A percentile compares a stretch with the other conserved stretches of the same genome.
phyloP scores from a whole-genome alignment of 1,140 invertebrate species.

The Drosophila sp. region DNA sequence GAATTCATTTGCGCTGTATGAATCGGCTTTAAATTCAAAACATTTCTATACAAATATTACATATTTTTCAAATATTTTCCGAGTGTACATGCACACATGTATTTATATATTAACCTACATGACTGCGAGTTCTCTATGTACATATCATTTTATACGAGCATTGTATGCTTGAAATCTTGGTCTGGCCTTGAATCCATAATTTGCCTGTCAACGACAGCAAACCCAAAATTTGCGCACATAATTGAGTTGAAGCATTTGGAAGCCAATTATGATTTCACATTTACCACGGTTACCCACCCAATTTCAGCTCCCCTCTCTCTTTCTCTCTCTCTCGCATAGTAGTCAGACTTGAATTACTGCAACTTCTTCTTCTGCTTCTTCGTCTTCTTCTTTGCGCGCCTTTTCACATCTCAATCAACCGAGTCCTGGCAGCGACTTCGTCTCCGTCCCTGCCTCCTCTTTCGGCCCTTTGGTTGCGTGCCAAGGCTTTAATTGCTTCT shows the following conservation, averaged over 20 bases:
- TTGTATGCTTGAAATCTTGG: conserved; percentile 3
- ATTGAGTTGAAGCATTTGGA: conserved; percentile 82
- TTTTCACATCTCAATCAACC: conserved; percentile 75
- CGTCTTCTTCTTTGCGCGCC: conserved; percentile 25
- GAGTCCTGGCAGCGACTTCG: conserved; percentile 22
- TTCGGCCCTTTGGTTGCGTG: conserved; percentile 2
- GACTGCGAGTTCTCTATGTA: conserved; percentile 7
- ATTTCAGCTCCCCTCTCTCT: neutral
- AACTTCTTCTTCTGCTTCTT: too few relatives aligned
- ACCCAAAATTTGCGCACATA: conserved; percentile 75
- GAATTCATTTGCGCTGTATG: too few relatives aligned
- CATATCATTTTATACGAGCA: conserved; percentile 7
- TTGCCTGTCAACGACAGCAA: conserved; percentile 77
- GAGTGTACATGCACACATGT: neutral
- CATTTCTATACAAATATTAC: too few relatives aligned
- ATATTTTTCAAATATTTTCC: too few relatives aligned
- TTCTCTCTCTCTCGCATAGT: neutral
- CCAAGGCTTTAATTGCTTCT: conserved; percentile 73
- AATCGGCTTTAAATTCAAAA: too few relatives aligned
- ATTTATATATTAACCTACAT: conserved; percentile 3
- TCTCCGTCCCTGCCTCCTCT: neutral
- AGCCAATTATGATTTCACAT: conserved; percentile 82
- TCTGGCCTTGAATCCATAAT: conserved; percentile 79
- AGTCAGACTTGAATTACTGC: conserved; percentile 7
- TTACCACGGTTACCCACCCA: conserved; percentile 37